Conservation (phyloP, 2,888 invertebrate species). For the Dryobotodes eremita region DNA sequence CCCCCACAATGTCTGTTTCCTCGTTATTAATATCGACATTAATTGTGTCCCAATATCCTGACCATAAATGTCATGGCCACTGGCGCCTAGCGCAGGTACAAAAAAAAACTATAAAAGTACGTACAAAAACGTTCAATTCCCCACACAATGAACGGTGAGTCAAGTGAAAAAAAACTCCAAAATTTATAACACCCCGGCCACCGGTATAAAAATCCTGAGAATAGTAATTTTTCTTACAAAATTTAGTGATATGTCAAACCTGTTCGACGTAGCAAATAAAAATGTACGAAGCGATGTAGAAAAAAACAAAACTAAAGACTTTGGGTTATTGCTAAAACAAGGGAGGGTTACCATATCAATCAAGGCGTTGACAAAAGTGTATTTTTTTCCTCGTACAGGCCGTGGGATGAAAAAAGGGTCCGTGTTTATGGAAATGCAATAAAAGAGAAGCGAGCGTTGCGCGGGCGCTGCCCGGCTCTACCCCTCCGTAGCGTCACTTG, state of each 20-base stretch:
- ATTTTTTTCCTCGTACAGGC: slow-evolving; percentile 80
- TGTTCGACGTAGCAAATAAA: slow-evolving; percentile 89
- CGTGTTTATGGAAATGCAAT: slow-evolving; percentile 88
- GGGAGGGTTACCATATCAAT: slow-evolving; percentile 90
- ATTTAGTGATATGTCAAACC: slow-evolving; percentile 91
- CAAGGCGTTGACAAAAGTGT: slow-evolving; percentile 89
- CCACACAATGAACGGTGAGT: slow-evolving; percentile 84
- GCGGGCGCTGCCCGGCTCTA: slow-evolving; percentile 68
- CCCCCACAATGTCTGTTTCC: slow-evolving; percentile 82
- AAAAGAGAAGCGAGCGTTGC: slow-evolving; percentile 79
- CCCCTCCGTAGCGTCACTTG: slow-evolving; percentile 69
- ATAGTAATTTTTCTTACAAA: slow-evolving; percentile 89
- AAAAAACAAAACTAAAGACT: slow-evolving; percentile 81
- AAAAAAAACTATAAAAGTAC: slow-evolving; percentile 83
- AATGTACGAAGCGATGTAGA: slow-evolving; percentile 83
- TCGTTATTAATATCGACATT: slow-evolving; percentile 89
- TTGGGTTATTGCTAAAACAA: slow-evolving; percentile 90
- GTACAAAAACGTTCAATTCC: slow-evolving; percentile 84
- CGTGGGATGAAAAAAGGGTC: slow-evolving; percentile 87
- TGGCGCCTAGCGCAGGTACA: slow-evolving; percentile 90
- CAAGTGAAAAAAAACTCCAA: slow-evolving; percentile 80
- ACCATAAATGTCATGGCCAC: slow-evolving; percentile 88
- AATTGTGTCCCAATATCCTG: slow-evolving; percentile 90
- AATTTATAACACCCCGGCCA: slow-evolving; percentile 89
- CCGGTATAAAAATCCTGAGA: slow-evolving; percentile 87